Conservation (phyloP, 2,797 vertebrate species). For the Brachymystax lenok region DNA sequence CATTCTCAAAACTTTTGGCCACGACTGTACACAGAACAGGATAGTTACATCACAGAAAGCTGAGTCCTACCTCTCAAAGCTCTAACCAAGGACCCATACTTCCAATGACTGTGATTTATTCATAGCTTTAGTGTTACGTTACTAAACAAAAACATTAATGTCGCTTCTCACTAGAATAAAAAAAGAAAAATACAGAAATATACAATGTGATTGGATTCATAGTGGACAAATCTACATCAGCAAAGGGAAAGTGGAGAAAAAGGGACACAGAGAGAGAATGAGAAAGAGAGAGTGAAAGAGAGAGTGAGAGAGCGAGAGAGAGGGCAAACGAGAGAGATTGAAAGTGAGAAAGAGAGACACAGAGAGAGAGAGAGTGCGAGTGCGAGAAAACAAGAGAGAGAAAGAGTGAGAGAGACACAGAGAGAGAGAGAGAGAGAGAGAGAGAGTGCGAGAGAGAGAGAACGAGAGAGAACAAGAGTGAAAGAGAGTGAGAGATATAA, state of each 20-base stretch:
- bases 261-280: neutral
- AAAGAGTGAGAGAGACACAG: too few relatives aligned
- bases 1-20: too few relatives aligned
- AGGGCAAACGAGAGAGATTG: too few relatives aligned
- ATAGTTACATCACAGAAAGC: conserved; percentile 1
- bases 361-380: neutral
- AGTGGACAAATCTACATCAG: neutral
- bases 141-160: neutral
- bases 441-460: too few relatives aligned
- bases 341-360: neutral
- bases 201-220: neutral
- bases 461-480: too few relatives aligned
- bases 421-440: too few relatives aligned
- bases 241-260: neutral
- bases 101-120: neutral
- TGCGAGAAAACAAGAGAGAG: too few relatives aligned
- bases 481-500: too few relatives aligned
- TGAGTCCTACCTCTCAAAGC: neutral
- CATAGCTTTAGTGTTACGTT: neutral
- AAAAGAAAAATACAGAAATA: neutral
- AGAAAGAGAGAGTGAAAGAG: conserved; percentile 6
- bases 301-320: neutral
- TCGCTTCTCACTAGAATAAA: neutral
- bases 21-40: neutral
- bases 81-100: neutral